Base-by-base conservation (phyloP, 2,888 invertebrate species). In the Zhengitettix transpicula region DNA sequence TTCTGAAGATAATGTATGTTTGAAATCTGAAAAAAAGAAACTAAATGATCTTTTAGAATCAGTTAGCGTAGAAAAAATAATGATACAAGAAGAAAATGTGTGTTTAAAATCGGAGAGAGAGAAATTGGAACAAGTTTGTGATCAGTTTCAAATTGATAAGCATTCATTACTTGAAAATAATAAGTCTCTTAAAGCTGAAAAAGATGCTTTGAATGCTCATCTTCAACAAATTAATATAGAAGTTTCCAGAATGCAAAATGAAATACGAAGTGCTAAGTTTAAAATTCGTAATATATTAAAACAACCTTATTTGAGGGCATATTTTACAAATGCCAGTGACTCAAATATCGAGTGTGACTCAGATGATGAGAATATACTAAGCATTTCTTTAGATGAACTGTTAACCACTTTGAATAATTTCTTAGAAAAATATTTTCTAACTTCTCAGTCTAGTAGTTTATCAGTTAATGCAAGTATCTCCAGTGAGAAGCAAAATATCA, bases 21-120 rank as follows among this genome's bases (percentile, higher is more conserved):
- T 59, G 15, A 59, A 59, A 56, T 17, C 58, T 11, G 63, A 62
- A 47, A 62, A 60, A 12, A 52, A 60, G 12, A 55, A 62, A 14
- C 16, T 60, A 12, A 60, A 57, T 58, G 62, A 62, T 42, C 52
- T 51, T 14, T 41, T 62, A 10, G 55, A 56, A 52, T 44, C 52
- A 42, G 42, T 57, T 40, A 44, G 55, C 14, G 55, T 54, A 51
- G 60, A 58, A 28, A 42, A 40, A 42, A 52, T 55, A 14, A 40
- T 53, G 10, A 56, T 42, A 9, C 14, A 52, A n/a, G 60, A 53
- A 42, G 58, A 62, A 41, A 58, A 57, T 56, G 40, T 44, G 16
- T 40, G 40, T 40, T 59, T 59, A 28, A 59, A 59, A 59, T n/a
- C 58, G 10, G 63, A 62, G 17, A 62, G 58, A 42, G 54, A 60